phyloP scores from a whole-genome alignment of 1,140 invertebrate genomes.

The Atta cephalotes region DNA sequence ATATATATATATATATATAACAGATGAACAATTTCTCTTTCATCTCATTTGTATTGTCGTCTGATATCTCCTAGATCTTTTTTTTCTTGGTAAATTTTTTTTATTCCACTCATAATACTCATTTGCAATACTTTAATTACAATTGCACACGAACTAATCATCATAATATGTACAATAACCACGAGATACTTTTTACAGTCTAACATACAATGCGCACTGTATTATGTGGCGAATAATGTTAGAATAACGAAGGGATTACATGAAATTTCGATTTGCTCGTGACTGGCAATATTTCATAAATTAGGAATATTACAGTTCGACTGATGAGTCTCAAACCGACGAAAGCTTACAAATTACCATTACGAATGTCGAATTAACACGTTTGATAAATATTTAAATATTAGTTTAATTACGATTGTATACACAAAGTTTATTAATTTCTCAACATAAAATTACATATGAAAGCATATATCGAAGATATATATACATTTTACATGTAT shows the following conservation, averaged over 20 bases:
- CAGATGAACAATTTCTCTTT: neutral
- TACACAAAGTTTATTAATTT: neutral
- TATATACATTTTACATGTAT: neutral
- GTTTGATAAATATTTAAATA: neutral
- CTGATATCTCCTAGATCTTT: neutral
- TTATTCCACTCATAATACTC: neutral
- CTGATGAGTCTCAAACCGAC: neutral
- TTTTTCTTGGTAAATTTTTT: neutral
- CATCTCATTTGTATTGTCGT: neutral
- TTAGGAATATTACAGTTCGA: conserved; percentile 22
- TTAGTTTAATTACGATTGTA: conserved; percentile 16
- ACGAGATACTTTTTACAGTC: neutral
- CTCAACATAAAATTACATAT: neutral
- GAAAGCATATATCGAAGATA: neutral
- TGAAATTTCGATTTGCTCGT: neutral
- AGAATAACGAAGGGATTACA: neutral
- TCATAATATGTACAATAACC: neutral
- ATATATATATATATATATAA: neutral
- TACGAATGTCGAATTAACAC: neutral
- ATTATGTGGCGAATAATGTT: neutral
- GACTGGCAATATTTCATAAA: conserved; percentile 11
- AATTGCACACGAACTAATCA: neutral
- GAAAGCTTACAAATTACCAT: neutral
- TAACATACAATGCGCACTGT: neutral
- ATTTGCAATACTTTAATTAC: neutral